phyloP scores from a whole-genome alignment of 2,888 invertebrate genomes.

The Cyrtodaria siliqua region DNA sequence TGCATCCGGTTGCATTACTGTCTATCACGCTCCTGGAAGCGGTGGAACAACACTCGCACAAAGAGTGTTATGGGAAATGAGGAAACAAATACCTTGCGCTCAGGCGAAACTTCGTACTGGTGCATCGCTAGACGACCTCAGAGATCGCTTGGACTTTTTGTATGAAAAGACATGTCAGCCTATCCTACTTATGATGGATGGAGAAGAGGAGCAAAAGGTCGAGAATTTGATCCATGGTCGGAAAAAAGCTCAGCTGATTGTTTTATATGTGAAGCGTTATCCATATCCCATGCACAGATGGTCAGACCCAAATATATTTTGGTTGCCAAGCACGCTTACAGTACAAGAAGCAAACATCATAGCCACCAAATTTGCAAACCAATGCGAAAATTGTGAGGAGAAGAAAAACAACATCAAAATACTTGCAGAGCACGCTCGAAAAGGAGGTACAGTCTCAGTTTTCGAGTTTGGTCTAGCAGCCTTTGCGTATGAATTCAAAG shows the following conservation, averaged over 20 bases:
- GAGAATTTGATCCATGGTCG: conserved; percentile 13
- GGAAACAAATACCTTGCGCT: conserved; percentile 37
- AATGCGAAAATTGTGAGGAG: conserved; percentile 1
- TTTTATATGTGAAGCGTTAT: conserved; percentile 44
- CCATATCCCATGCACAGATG: conserved; percentile 2
- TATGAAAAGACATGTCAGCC: conserved; percentile 44
- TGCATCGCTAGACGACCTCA: conserved; percentile 31
- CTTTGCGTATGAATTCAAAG: conserved; percentile 57
- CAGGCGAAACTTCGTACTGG: conserved; percentile 42
- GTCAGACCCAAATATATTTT: conserved; percentile 12
- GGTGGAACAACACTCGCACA: conserved; percentile 66
- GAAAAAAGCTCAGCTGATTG: conserved; percentile 14
- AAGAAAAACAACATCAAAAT: conserved; percentile 6
- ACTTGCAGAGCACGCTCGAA: conserved; percentile 11
- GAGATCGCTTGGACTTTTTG: conserved; percentile 38
- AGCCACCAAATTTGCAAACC: conserved; percentile 17
- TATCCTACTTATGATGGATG: conserved; percentile 54
- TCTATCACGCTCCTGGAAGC: conserved; percentile 59
- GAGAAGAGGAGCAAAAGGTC: conserved; percentile 54
- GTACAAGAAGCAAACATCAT: conserved; percentile 40
- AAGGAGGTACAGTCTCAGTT: conserved; percentile 11
- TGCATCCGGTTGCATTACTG: conserved; percentile 33
- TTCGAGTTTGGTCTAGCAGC: conserved; percentile 65
- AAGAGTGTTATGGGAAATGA: conserved; percentile 55
- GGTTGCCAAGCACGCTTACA: conserved; percentile 33